phyloP scores from a whole-genome alignment of 1,140 invertebrate genomes.

The Lamellibrachia luymesi region DNA sequence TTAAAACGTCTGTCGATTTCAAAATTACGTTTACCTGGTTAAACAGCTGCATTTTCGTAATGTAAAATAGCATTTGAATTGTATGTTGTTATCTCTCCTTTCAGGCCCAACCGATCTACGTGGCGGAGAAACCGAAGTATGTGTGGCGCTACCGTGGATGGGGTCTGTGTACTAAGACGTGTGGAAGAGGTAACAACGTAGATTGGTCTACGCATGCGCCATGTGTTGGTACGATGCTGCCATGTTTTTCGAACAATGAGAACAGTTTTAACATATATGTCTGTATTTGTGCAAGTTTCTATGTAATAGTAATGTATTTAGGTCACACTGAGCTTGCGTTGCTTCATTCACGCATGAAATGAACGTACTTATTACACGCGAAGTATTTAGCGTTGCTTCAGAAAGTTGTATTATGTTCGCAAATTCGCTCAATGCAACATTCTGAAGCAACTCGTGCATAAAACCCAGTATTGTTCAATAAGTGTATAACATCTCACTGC shows the following conservation, averaged over 20 bases:
- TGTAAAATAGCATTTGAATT: neutral
- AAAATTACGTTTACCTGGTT: neutral
- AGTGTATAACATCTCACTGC: neutral
- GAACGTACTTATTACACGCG: neutral
- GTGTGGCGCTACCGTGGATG: conserved; percentile 16
- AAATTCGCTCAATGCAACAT: too few relatives aligned
- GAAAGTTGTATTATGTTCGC: too few relatives aligned
- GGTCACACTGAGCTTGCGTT: neutral
- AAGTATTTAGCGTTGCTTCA: too few relatives aligned
- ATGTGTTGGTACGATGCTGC: neutral
- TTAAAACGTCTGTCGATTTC: too few relatives aligned
- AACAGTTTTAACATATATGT: neutral
- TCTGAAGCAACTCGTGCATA: too few relatives aligned
- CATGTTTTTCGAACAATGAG: too few relatives aligned
- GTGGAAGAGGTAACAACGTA: conserved; percentile 17
- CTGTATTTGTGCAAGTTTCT: neutral
- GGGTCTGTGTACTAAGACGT: conserved; percentile 18
- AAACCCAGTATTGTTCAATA: too few relatives aligned
- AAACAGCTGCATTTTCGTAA: neutral
- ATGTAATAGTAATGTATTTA: neutral
- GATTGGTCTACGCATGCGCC: neutral
- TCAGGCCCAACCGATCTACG: neutral
- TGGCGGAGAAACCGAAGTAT: neutral
- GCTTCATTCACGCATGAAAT: neutral
- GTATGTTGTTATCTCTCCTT: neutral